Evolutionary conservation across 2,113 vertebrate genomes (phyloP).

Genomic region (Fulica atra): DNA sequence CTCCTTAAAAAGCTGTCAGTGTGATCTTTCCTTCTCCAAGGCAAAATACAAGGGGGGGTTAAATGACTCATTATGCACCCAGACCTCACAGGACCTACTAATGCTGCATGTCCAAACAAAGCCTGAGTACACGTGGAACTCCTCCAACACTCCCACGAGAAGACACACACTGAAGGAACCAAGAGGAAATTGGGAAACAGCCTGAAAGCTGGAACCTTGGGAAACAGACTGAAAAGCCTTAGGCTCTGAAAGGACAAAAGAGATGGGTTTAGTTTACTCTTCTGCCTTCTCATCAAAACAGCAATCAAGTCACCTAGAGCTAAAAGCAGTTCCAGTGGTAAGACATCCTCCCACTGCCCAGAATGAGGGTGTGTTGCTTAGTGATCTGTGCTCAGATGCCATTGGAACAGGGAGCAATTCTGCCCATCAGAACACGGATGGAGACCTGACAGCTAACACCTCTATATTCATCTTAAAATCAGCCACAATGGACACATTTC

Average conservation of each 20-base stretch:
- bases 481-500: neutral
- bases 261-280: neutral
- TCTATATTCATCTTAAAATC: neutral
- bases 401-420: neutral
- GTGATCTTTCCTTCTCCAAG: neutral
- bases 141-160: neutral
- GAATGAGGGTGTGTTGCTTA: neutral
- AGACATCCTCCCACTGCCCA: neutral
- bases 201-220: neutral
- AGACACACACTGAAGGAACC: neutral
- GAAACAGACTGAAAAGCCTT: neutral
- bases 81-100: neutral
- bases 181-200: neutral
- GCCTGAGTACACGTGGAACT: neutral
- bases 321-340: neutral
- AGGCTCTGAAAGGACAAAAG: neutral
- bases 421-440: neutral
- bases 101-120: neutral
- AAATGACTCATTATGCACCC: conserved; percentile 18
- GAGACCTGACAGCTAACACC: neutral
- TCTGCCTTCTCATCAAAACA: neutral
- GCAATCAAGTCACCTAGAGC: neutral
- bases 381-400: neutral
- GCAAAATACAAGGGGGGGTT: neutral
- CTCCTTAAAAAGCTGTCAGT: neutral